phyloP scores from a whole-genome alignment of 2,797 vertebrate genomes.

The Gallinago nigripennis region DNA sequence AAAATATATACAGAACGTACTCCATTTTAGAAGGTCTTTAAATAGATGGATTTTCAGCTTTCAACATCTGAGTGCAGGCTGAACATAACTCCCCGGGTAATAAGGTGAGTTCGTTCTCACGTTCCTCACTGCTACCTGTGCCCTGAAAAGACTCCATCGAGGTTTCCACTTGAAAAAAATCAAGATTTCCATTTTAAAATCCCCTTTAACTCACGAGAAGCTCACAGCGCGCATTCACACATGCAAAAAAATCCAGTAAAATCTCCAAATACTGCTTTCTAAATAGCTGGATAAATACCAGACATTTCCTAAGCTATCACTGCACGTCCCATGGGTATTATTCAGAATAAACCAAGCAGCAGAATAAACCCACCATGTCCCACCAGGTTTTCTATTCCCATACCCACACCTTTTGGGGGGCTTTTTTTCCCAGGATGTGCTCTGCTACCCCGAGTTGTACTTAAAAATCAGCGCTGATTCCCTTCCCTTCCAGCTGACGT shows the following conservation, averaged over 20 bases:
- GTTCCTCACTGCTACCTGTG: no score
- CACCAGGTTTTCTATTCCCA: background rate
- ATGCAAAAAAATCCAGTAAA: background rate
- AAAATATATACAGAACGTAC: background rate
- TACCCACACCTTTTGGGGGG: background rate
- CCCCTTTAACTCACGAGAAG: background rate
- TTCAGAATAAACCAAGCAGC: background rate
- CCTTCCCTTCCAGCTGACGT: background rate
- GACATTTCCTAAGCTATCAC: background rate
- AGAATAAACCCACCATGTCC: background rate
- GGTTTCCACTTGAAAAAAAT: background rate
- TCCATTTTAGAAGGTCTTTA: background rate
- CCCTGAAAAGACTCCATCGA: background rate
- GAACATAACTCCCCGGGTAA: background rate
- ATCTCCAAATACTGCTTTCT: background rate
- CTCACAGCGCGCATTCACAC: background rate
- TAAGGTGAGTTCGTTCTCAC: fast-evolving
- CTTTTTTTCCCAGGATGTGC: fast-evolving
- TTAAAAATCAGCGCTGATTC: background rate
- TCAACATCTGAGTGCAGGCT: background rate
- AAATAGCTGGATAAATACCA: background rate
- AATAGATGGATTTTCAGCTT: background rate
- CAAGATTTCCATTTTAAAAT: background rate
- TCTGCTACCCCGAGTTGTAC: background rate
- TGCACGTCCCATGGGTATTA: background rate